Conservation (phyloP, 1,140 invertebrate species). For the Drosophila carrolli region DNA sequence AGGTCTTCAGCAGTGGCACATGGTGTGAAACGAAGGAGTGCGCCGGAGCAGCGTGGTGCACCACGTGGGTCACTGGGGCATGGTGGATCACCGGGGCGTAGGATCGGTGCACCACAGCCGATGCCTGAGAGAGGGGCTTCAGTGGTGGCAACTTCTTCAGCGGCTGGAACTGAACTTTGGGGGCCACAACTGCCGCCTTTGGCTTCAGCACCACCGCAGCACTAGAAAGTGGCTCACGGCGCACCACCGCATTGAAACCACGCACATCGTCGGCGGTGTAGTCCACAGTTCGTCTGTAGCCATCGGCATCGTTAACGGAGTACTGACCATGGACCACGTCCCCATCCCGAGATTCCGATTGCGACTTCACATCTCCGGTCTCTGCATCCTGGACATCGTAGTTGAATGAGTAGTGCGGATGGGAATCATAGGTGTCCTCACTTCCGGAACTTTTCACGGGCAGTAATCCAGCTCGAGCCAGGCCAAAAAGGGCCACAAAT, state of each 20-base stretch:
- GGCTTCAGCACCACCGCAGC: conserved; percentile 18
- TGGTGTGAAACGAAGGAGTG: conserved; percentile 58
- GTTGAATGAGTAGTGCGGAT: conserved; percentile 86
- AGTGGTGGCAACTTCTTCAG: conserved; percentile 32
- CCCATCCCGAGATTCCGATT: conserved; percentile 86
- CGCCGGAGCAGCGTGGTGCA: conserved; percentile 58
- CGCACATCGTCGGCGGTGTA: conserved; percentile 79
- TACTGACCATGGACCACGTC: conserved; percentile 87
- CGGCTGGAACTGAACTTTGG: conserved; percentile 27
- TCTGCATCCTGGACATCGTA: conserved; percentile 85
- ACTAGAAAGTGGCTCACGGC: conserved; percentile 78
- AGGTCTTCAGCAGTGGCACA: conserved; percentile 58
- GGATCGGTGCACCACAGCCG: conserved; percentile 55
- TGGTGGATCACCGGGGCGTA: conserved; percentile 64
- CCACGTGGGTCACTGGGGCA: conserved; percentile 65
- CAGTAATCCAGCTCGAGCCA: conserved; percentile 50
- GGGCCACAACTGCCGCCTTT: background rate
- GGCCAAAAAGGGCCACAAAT: conserved; percentile 30
- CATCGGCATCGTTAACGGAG: conserved; percentile 81
- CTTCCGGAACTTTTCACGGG: conserved; percentile 21
- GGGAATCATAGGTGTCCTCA: conserved; percentile 72
- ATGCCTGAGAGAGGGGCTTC: conserved; percentile 31
- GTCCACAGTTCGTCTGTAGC: conserved; percentile 80
- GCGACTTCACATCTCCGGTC: conserved; percentile 87
- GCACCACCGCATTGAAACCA: conserved; percentile 84